phyloP scores from a whole-genome alignment of 1,140 invertebrate species.

The Melanaphis sacchari region DNA sequence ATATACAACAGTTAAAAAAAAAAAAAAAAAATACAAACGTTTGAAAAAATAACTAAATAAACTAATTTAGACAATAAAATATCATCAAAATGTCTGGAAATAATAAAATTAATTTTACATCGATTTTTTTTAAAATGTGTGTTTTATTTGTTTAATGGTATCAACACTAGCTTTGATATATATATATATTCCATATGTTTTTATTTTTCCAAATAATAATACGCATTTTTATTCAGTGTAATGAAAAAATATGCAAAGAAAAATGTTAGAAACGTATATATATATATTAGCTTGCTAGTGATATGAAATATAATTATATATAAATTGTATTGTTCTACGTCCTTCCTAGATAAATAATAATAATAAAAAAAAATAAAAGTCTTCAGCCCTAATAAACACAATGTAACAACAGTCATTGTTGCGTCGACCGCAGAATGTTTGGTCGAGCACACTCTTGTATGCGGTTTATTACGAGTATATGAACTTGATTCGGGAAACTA shows the following conservation, averaged over 20 bases:
- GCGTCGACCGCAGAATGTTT: neutral
- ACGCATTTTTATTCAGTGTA: too few species aligned
- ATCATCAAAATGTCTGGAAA: neutral
- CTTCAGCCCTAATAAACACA: neutral
- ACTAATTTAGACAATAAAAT: neutral
- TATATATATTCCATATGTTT: neutral
- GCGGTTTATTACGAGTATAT: neutral
- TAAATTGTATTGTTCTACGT: neutral
- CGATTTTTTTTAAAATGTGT: too few species aligned
- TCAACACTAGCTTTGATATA: neutral
- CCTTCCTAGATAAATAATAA: neutral
- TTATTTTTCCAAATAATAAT: neutral
- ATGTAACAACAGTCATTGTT: neutral
- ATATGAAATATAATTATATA: neutral
- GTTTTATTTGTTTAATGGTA: neutral
- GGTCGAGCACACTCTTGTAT: neutral
- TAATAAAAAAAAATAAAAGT: neutral
- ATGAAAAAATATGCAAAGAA: neutral
- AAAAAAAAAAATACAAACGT: neutral
- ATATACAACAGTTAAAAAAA: neutral
- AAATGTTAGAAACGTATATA: too few species aligned
- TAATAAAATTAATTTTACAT: too few species aligned
- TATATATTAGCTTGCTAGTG: too few species aligned
- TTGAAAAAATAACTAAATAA: neutral
- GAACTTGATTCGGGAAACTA: neutral